phyloP scores from a whole-genome alignment of 2,797 vertebrate genomes.

The Poeciliopsis paucimaculata region DNA sequence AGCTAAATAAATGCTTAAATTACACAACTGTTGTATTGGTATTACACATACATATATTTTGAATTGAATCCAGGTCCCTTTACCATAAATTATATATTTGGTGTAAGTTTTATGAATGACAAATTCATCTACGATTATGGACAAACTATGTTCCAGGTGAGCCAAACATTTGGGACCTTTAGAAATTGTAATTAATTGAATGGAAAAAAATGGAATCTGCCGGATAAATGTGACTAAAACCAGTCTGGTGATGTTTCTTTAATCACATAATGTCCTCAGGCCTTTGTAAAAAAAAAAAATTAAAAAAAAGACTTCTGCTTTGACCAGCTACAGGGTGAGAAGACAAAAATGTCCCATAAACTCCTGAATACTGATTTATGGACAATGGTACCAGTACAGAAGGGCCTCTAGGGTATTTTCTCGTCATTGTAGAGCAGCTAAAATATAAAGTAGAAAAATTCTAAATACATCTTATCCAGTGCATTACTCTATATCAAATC shows the following conservation, averaged over 20 bases:
- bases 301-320: background rate
- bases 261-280: background rate
- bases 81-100: background rate
- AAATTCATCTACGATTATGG: background rate
- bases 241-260: background rate
- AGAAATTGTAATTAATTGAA: background rate
- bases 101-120: background rate
- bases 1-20: too few species aligned
- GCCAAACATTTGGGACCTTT: background rate
- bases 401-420: constrained; percentile 1
- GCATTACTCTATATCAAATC: constrained; percentile 6
- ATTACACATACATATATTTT: background rate
- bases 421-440: background rate
- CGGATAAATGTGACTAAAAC: background rate
- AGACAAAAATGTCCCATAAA: background rate
- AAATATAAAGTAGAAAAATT: constrained; percentile 1
- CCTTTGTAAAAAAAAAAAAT: background rate
- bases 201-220: background rate
- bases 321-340: background rate
- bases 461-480: background rate
- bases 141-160: background rate
- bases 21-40: background rate
- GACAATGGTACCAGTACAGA: background rate
- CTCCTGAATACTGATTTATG: background rate
- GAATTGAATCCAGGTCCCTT: background rate